Evolutionary conservation across 2,888 invertebrate genomes (phyloP).

Genomic region (Morpho deidamia): DNA sequence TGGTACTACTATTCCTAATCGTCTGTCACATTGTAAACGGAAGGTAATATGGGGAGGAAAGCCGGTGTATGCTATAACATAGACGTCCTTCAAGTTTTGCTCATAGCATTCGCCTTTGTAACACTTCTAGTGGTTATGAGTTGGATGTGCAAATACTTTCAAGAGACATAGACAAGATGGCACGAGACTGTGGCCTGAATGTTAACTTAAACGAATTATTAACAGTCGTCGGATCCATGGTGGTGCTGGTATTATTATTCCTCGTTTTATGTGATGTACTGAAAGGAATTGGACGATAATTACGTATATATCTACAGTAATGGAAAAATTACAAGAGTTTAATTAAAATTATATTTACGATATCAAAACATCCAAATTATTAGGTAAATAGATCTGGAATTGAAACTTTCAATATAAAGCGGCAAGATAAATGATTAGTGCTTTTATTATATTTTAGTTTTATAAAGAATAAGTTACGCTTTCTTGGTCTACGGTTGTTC

Average conservation of each 20-base stretch:
- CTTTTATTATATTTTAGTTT: too few relatives aligned
- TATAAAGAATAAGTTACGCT: too few relatives aligned
- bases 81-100: slow-evolving; percentile 44
- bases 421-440: too few relatives aligned
- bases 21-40: slow-evolving; percentile 57
- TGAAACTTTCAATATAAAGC: too few relatives aligned
- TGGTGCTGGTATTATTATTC: slow-evolving; percentile 22
- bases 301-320: too few relatives aligned
- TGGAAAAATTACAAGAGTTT: too few relatives aligned
- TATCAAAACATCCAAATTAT: too few relatives aligned
- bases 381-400: too few relatives aligned
- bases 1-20: slow-evolving; percentile 50
- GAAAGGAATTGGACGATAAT: slow-evolving; percentile 11
- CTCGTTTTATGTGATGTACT: slow-evolving; percentile 17
- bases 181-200: background rate
- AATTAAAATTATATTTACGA: too few relatives aligned
- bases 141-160: slow-evolving; percentile 60
- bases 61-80: slow-evolving; percentile 33
- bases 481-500: too few relatives aligned
- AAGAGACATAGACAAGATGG: slow-evolving; percentile 28
- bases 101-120: slow-evolving; percentile 53
- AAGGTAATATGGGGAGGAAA: slow-evolving; percentile 26
- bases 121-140: slow-evolving; percentile 50
- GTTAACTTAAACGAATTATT: slow-evolving; percentile 15
- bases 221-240: slow-evolving; percentile 21